Evolutionary conservation across 2,888 invertebrate species (phyloP), one percentile per base, ranked within the genome.

Genomic region (Serripes groenlandicus): DNA sequence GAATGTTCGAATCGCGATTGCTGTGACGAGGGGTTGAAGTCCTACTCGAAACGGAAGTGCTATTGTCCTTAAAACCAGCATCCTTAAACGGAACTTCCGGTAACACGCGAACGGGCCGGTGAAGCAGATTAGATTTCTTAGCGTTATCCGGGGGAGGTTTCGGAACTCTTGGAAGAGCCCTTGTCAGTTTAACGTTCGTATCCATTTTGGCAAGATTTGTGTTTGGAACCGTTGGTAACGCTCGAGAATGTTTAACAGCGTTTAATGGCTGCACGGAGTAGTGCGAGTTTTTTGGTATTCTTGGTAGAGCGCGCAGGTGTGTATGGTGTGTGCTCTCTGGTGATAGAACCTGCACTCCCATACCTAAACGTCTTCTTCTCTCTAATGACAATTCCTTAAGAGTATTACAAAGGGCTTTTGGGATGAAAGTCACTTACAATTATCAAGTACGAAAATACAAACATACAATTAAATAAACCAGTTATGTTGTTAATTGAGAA

Each of bases 131-230:
- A 1, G 68, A 34, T 5, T 77, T 58, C 54, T 86, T 86, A 26
- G 32, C 7, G 69, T 82, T 85, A 56, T 78, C 83, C 21, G 81
- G 72, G 30, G 76, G 68, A 15, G 80, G 83, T 42, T 86, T 86
- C 0, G 88, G 88, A n/a, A 84, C 88, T 70, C 86, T 78, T 26
- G 88, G 88, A 28, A 88, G 72, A 70, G 88, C 86, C 66, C 88
- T 62, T 0, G 81, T 62, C 11, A 72, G 68, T 70, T 87, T 86
- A n/a, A 74, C 64, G 64, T 76, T 83, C 9, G 81, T 75, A 70
- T 86, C 83, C 78, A 83, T 66, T 34, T 83, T 83, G 60, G 76
- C 62, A 18, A 84, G 37, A 37, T 81, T 85, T 7, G 76, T 58
- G 56, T 86, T 83, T 11, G 86, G 86, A 23, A 86, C 86, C 18